Base-by-base conservation (phyloP, 2,113 vertebrate genomes). In the Axis porcinus region DNA sequence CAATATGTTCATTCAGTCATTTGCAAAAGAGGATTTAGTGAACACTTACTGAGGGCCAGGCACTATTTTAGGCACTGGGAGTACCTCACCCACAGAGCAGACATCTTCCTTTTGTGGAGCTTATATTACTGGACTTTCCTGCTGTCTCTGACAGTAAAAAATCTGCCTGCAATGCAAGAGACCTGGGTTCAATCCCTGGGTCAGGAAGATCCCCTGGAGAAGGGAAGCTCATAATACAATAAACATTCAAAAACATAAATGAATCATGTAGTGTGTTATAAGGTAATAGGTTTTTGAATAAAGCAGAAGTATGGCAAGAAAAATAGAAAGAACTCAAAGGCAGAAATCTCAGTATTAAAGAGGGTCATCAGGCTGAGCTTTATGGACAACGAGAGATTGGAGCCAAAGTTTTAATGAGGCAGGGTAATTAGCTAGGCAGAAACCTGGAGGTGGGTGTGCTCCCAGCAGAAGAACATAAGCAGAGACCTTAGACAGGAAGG, bases 41-140 rank as follows among this genome's bases (percentile, higher is more conserved):
- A 85, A n/a, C 0, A 79, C 3, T 79, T 33, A 36, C 6, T 25
- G 16, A 27, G 40, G 83, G 25, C 25, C 43, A 47, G 11, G 5
- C 4, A 67, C 25, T 76, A 3, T 64, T 54, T 50, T 50, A 90
- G 88, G 10, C 40, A 58, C 70, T 60, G 8, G 9, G n/a, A 43
- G 6, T 40, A 40, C 2, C 21, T 76, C 23, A 86, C 54, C 4
- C 58, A 45, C 28, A 78, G 25, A 86, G 6, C 3, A 36, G 89
- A 55, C 52, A 0, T 0, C 6, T 7, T 40, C 27, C 5, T 25
- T 89, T 52, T 78, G 19, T 27, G 17, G 1, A 76, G 16, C 1
- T 43, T 28, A 27, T 54, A 28, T 16, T 76, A 76, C 3, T 76
- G 70, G 70, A 23, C 70, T 76, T 76, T 16, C 36, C 12, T 43